These are phyloP conservation scores for Athalia circularis DNA, from an alignment of 2,888 invertebrate genomes.

Conservation along the genomic window DNA sequence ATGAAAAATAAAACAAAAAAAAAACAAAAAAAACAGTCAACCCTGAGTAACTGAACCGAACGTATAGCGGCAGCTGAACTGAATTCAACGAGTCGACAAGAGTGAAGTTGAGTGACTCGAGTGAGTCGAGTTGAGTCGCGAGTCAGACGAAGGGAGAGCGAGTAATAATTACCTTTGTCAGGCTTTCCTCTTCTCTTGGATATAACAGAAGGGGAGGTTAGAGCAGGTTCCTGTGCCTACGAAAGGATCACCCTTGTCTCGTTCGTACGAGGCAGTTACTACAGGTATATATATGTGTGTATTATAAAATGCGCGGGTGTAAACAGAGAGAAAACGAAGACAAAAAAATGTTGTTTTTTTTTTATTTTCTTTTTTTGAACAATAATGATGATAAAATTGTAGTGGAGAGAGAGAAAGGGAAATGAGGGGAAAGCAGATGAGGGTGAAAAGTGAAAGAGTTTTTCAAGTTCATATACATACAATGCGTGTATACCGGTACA, in stretches of 20 bases:
- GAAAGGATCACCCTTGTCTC: not conserved
- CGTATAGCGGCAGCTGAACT: not conserved
- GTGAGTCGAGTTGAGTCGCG: slow-evolving; percentile 19
- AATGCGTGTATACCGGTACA: no score
- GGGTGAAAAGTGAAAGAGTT: no score
- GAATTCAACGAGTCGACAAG: not conserved
- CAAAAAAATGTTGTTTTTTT: not conserved
- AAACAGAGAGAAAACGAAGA: not conserved
- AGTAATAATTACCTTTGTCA: slow-evolving; percentile 42
- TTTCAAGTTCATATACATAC: no score
- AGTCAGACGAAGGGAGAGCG: slow-evolving; percentile 27
- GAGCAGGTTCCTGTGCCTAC: slow-evolving; percentile 12
- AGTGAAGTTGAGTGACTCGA: not conserved
- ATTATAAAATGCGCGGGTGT: not conserved
- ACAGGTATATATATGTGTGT: not conserved
- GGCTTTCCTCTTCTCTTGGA: not conserved
- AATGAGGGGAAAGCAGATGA: no score
- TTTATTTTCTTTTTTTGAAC: not conserved
- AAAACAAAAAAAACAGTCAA: no score
- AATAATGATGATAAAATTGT: not conserved
- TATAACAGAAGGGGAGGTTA: not conserved
- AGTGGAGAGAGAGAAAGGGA: no score
- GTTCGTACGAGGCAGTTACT: not conserved
- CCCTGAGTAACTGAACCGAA: slow-evolving; percentile 4
- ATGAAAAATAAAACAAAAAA: no score